Evolutionary conservation across 2,888 invertebrate species (phyloP), one percentile per base, ranked within the genome.

Genomic region (Pterostichus niger): DNA sequence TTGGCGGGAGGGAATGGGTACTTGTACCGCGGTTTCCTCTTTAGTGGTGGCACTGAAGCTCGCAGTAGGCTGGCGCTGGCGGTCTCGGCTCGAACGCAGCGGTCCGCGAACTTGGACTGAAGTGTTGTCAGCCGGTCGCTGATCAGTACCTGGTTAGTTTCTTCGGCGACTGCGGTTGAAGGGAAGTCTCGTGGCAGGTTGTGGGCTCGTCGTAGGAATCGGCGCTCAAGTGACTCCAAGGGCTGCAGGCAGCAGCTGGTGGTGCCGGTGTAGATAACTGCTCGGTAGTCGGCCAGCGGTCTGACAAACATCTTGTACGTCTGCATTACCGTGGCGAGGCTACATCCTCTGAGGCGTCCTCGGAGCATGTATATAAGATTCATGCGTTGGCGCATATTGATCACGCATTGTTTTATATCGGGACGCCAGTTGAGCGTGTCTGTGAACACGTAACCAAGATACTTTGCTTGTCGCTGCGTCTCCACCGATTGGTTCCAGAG

Each of bases 281-380:
- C 61, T 6, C 33, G 31, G 33, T 31, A 61, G 33, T 61, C 33
- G 5, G 33, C 33, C 0, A 61, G 33, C 11, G 35, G 35, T 6
- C 61, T 31, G n/a, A 2, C 61, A 13, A 61, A 61, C n/a, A 33
- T 61, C 24, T 61, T 61, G n/a, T 61, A 35, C 1, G 61, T 61
- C 0, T 6, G 0, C 6, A 61, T 2, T 61, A 33, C 0, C 0
- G 61, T 61, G 5, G 9, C 4, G 33, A 31, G 61, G 61, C 35
- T 61, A n/a, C 61, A 61, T 0, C 13, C 61, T 6, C 61, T 17
- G 1, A 59, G 56, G 0, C 31, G 1, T 31, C 35, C 35, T 3
- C 35, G 35, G 3, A 35, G 35, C 4, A 3, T 35, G 35, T 35
- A 6, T 3, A 35, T 35, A 6, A 35, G 35, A 6, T 3, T 15